These are phyloP conservation scores for Micrasema longulum DNA, from an alignment of 1,140 invertebrate genomes.

Conservation along the genomic window DNA sequence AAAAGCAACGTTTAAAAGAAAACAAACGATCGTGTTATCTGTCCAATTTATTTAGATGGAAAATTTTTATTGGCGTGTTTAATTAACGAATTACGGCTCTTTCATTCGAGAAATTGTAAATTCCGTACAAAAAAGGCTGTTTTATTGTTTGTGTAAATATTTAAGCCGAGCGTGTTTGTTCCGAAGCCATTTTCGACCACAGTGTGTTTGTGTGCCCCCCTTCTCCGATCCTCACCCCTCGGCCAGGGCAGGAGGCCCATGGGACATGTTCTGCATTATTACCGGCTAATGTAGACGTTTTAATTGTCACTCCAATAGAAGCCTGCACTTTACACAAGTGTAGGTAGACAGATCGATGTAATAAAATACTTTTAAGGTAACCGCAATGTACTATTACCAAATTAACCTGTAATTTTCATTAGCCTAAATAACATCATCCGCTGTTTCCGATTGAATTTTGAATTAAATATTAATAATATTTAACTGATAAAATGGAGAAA, in stretches of 20 bases:
- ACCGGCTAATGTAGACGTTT: conserved; percentile 44
- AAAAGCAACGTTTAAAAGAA: conserved; percentile 31
- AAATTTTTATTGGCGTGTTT: conserved; percentile 35
- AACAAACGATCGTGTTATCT: conserved; percentile 35
- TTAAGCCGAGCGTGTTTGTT: conserved; percentile 31
- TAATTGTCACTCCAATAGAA: conserved; percentile 42
- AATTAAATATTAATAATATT: no score
- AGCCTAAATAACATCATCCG: no score
- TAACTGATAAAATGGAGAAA: no score
- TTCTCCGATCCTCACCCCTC: no score
- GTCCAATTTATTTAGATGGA: conserved; percentile 38
- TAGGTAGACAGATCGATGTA: no score
- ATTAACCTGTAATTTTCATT: no score
- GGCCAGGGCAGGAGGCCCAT: conserved; percentile 6
- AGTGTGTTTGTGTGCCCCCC: conserved; percentile 33
- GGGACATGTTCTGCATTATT: conserved; percentile 50
- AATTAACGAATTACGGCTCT: conserved; percentile 40
- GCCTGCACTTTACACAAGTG: not conserved
- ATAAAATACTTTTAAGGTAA: no score
- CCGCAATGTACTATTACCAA: no score
- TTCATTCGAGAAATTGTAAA: conserved; percentile 37
- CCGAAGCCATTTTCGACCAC: conserved; percentile 38
- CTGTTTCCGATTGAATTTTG: no score
- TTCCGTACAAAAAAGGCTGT: conserved; percentile 39
- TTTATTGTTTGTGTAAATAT: conserved; percentile 43